Evolutionary conservation across 2,797 vertebrate species (phyloP), one percentile per base, ranked within the genome.

Genomic region (Clarias fuscus): DNA sequence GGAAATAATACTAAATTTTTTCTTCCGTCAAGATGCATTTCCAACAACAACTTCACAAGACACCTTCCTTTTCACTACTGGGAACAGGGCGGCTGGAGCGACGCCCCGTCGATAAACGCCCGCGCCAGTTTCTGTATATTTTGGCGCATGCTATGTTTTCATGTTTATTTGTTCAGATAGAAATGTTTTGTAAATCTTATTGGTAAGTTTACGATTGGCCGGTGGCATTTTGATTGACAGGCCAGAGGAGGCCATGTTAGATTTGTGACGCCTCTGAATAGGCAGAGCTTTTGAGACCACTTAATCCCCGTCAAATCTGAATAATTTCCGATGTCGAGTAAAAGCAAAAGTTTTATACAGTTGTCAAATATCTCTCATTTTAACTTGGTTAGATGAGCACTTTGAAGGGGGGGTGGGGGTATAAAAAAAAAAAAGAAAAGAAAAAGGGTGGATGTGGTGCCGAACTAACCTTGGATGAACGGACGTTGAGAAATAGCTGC

Each of bases 401-500:
- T 33, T 64, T 56, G 70, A 79, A 88, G 79, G 30, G 7, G 6
- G 37, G 65, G 53, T 3, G 53, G 53, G 53, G 13, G 13, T 14
- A 56, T 4, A 56, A 53, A 53, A 53, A 53, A 53, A 53, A 14
- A 2, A 14, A 53, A 53, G 13, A 11, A 53, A 53, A 53, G 13
- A 53, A 53, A 53, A 53, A 11, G 11, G 48, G 53, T 14, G 53
- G 53, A 56, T 56, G 53, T 56, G 53, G 27, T 71, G 20, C 78
- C 58, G 37, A 5, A 53, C 79, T 84, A 89, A 90, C 62, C 86
- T 84, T 87, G 73, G 65, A 56, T 56, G 68, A 85, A 17, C 67
- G 72, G 85, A 86, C 18, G 85, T 58, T 88, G 80, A 90, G 86
- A 81, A 86, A 85, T 68, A 77, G 78, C 86, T 89, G 82, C 56